Evolutionary conservation across 2,113 vertebrate genomes (phyloP).

Genomic region (Odobenus rosmarus): DNA sequence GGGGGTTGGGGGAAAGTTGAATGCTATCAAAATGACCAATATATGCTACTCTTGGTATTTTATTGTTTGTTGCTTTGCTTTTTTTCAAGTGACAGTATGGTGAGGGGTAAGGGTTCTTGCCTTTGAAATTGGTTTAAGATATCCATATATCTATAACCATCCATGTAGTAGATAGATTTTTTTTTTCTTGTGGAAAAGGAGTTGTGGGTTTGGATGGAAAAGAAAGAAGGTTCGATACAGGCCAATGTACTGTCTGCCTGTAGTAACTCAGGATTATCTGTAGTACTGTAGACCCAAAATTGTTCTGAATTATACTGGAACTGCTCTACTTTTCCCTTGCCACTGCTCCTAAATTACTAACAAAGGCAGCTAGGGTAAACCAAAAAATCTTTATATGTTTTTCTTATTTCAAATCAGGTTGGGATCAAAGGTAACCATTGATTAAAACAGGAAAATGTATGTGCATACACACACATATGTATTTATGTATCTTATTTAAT

Average conservation of each 20-base stretch:
- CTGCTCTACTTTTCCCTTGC: background rate
- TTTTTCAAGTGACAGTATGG: background rate
- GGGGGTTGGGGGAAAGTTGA: background rate
- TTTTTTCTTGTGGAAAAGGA: background rate
- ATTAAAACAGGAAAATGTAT: background rate
- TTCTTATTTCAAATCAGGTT: background rate
- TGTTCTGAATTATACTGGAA: background rate
- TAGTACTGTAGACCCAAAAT: background rate
- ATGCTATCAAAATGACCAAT: background rate
- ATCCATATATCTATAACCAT: background rate
- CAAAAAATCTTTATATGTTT: background rate
- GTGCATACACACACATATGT: background rate
- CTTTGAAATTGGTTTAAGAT: conserved; percentile 27
- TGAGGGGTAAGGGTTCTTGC: background rate
- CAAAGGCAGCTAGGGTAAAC: background rate
- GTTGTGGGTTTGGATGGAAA: conserved; percentile 5
- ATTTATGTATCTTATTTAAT: background rate
- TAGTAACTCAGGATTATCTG: background rate
- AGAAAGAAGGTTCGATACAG: background rate
- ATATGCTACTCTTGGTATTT: background rate
- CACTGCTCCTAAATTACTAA: background rate
- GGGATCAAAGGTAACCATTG: background rate
- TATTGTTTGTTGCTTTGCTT: background rate
- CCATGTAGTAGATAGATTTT: background rate
- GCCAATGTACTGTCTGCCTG: background rate